Evolutionary conservation across 2,888 invertebrate genomes (phyloP), one percentile per base, ranked within the genome.

Genomic region (Drosophila multiciliata): DNA sequence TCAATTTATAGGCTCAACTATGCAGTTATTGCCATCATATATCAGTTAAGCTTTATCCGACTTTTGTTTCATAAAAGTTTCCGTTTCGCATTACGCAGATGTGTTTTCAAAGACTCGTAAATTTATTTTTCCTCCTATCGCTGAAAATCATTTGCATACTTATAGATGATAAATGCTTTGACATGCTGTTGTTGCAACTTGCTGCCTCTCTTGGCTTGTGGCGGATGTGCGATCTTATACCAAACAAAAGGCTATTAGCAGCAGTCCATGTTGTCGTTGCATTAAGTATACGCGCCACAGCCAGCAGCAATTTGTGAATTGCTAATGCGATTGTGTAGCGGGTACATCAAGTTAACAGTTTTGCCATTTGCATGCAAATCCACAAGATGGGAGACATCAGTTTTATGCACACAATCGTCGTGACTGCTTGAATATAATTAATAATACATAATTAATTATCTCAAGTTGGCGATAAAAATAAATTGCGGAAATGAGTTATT

Each of bases 131-230:
- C 58, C 66, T 50, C 50, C 76, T 17, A 70, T 69, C 63, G 66
- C 71, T 66, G 81, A 78, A 67, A 75, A 73, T 63, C 83, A 86
- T 86, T 86, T 86, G 86, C 85, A 88, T 86, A 79, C 65, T 79
- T 66, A 83, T 88, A 73, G 83, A 83, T 84, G 80, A 80, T 72
- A 86, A 86, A 83, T 85, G 81, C 77, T 87, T 86, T 87, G 85
- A 75, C 71, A 76, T 72, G 61, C 36, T 67, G 66, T 53, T 66
- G 72, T 69, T 65, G 65, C 61, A 59, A 60, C 60, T 66, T 63
- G 58, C 26, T 72, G 38, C 29, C 29, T 45, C 54, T 38, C 35
- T 26, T 15, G 2, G 20, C 20, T 68, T 54, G 61, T 66, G 29
- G 78, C 80, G 80, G 80, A 80, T 80, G 80, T 77, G 57, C 69